Evolutionary conservation across 2,797 vertebrate species (phyloP), one percentile per base, ranked within the genome.

Genomic region (Coregonus ussuriensis): DNA sequence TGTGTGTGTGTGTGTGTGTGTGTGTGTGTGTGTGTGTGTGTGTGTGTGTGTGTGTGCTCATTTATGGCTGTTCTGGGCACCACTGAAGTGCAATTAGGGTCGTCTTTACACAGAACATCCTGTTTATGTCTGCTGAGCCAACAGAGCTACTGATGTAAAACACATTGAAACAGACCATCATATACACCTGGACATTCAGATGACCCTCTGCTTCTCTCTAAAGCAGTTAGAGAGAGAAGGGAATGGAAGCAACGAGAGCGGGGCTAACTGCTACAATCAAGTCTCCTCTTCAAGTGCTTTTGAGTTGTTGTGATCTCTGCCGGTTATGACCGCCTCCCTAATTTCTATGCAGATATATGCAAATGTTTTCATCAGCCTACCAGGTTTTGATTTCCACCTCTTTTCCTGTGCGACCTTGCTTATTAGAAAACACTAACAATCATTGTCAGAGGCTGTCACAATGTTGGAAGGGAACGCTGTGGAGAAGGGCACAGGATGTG

Each of bases 321-420:
- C 56, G 1, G 41, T 47, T 47, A 82, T 89, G 91, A 88, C 86
- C 86, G 83, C 29, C 63, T 74, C 77, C 78, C 69, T 89, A 81
- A 93, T 92, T 87, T 91, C 56, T 77, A 92, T 93, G 90, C 81
- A 91, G 91, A 93, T 91, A 56, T 88, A 92, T 94, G 91, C 88
- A 91, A 91, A 93, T 90, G 35, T 77, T 84, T 71, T 89, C 80
- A 66, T 85, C 77, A 29, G 25, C 87, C 80, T 79, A 81, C 79
- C 81, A 69, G 18, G 14, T 77, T 78, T 83, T 69, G 63, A 79
- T 72, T 82, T 75, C 72, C 74, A 73, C 81, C 83, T 59, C 81
- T 81, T 86, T 82, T 86, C 83, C 84, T 83, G 82, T 87, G 84
- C 81, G 86, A 79, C 84, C 82, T 83, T 86, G 81, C 85, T 91